Evolutionary conservation across 1,140 invertebrate species (phyloP), one percentile per base, ranked within the genome.

Genomic region (Nymphalis io): DNA sequence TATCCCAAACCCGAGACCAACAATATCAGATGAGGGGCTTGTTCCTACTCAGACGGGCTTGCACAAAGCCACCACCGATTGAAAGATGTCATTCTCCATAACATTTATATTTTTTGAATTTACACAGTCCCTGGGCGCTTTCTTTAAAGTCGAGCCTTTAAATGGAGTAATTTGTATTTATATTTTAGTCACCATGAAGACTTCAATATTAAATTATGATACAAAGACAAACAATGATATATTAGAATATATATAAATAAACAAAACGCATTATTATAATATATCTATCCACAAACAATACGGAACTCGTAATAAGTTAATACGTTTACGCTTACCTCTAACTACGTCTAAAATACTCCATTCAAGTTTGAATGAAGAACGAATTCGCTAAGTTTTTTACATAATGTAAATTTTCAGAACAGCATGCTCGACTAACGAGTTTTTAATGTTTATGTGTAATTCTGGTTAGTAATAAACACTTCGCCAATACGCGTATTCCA

Each of bases 351-450:
- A 27, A 27, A 23, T 15, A 55, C n/a, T 55, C 16, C 51, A 55
- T 55, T 55, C 51, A 55, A 23, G 51, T 55, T n/a, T 23, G 13
- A 27, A 55, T n/a, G 21, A 55, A 13, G 18, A 4, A 55, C 5
- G 15, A 27, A 15, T n/a, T 15, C 12, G 21, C 21, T 21, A 23
- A 55, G 10, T 55, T 55, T 55, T 21, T 27, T 21, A 55, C 51
- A 55, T 21, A 23, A 55, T 23, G 51, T 55, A 55, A 55, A 55
- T 55, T 27, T 55, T 55, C 21, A 55, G 27, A 27, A 6, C 21
- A 27, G 11, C 46, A 12, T 55, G 13, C 21, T 55, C 15, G 2
- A 27, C 3, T 27, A 55, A 55, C 51, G 5, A 27, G 51, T 55
- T 55, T 55, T 53, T 15, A 15, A 55, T 55, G 23, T 27, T 27